Evolutionary conservation across 2,888 invertebrate genomes (phyloP).

Genomic region (Agrenia bidenticulata): DNA sequence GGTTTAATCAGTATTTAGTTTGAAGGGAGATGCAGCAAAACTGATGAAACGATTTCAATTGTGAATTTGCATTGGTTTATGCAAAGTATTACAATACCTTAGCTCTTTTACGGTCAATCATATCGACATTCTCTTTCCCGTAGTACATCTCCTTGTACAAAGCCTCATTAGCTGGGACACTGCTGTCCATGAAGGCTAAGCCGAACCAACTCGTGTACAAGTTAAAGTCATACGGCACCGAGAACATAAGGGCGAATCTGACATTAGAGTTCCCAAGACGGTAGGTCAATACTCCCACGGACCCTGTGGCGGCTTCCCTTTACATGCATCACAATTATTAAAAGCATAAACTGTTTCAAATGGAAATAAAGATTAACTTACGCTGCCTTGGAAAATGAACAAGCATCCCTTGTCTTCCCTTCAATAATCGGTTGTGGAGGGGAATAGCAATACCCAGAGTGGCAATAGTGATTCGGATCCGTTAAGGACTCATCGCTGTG

Average conservation of each 20-base stretch:
- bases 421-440: slow-evolving; percentile 26
- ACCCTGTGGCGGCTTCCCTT: slow-evolving; percentile 27
- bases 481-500: slow-evolving; percentile 11
- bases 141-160: slow-evolving; percentile 36
- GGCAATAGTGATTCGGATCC: slow-evolving; percentile 24
- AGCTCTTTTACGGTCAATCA: slow-evolving; percentile 21
- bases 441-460: slow-evolving; percentile 32
- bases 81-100: no score
- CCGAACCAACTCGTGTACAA: slow-evolving; percentile 35
- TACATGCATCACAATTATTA: not conserved
- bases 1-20: no score
- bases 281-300: slow-evolving; percentile 36
- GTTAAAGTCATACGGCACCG: slow-evolving; percentile 36
- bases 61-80: no score
- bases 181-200: slow-evolving; percentile 18
- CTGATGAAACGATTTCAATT: no score
- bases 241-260: slow-evolving; percentile 33
- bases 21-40: no score
- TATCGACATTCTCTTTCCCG: slow-evolving; percentile 14
- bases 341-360: not conserved
- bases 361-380: slow-evolving; percentile 10
- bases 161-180: slow-evolving; percentile 15
- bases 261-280: slow-evolving; percentile 18
- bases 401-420: slow-evolving; percentile 24
- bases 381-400: slow-evolving; percentile 34